A percentile compares a stretch with the other conserved stretches of the same genome.
Evolutionary conservation across 2,888 invertebrate genomes (phyloP).

Genomic region (Drosophila antonietae): DNA sequence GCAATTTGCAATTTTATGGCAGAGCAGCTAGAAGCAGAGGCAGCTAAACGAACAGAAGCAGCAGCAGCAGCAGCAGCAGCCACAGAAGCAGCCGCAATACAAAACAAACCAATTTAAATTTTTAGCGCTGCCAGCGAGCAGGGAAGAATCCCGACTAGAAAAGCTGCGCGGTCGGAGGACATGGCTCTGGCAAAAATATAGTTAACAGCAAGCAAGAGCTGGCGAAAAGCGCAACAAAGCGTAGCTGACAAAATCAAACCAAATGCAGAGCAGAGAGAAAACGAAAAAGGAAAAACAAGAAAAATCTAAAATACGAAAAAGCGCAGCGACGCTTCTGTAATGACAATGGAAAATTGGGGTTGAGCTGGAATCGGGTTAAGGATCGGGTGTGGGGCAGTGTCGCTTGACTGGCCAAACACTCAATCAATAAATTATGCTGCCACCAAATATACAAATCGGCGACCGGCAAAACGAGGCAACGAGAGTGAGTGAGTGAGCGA

Average conservation of each 20-base stretch:
- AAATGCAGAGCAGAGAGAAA: conserved; percentile 32
- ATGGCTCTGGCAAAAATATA: conserved; percentile 40
- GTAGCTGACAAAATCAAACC: conserved; percentile 76
- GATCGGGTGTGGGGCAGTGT: conserved; percentile 1
- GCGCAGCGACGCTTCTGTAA: conserved; percentile 49
- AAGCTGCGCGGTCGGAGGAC: neutral
- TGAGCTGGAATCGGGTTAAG: conserved; percentile 3
- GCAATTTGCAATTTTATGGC: conserved; percentile 82
- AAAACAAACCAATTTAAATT: conserved; percentile 82
- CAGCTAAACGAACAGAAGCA: conserved; percentile 12
- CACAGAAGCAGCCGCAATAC: conserved; percentile 67
- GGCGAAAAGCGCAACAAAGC: conserved; percentile 76
- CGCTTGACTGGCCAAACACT: conserved; percentile 68
- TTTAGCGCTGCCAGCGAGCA: conserved; percentile 52
- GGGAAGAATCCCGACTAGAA: conserved; percentile 4
- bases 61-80: conserved; percentile 33
- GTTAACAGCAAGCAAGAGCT: conserved; percentile 58
- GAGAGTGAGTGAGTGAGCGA: neutral
- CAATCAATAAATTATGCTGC: conserved; percentile 82
- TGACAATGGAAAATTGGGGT: conserved; percentile 57
- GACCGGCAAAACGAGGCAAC: conserved; percentile 33
- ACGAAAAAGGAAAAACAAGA: neutral
- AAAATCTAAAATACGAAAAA: neutral
- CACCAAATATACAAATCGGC: conserved; percentile 75
- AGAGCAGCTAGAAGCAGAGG: conserved; percentile 58